Percentiles rank a stretch among this genome's conserved stretches.
Conservation (phyloP, 2,113 vertebrate species). For the Cryptotis parvus region DNA sequence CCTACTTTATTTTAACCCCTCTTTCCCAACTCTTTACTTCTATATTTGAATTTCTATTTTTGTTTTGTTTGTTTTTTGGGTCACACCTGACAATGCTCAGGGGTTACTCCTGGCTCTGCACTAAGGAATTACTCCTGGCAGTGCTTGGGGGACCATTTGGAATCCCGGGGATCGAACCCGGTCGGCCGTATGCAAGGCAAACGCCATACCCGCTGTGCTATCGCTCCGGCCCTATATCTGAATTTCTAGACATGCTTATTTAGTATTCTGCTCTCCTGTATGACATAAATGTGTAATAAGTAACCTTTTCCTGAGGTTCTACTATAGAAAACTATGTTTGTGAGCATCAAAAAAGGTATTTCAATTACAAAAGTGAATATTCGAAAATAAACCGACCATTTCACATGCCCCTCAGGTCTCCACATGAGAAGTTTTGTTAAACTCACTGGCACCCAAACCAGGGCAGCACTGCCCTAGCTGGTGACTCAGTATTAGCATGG, state of each 20-base stretch:
- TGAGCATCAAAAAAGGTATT: slow-evolving; percentile 39
- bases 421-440: slow-evolving; percentile 82
- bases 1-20: neutral
- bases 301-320: slow-evolving; percentile 34
- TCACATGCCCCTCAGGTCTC: slow-evolving; percentile 82
- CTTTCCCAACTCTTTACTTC: neutral
- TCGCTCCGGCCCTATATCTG: too few relatives aligned
- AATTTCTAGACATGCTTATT: neutral
- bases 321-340: slow-evolving; percentile 2
- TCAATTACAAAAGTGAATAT: neutral
- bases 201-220: too few relatives aligned
- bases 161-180: too few relatives aligned
- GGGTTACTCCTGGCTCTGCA: too few relatives aligned
- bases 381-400: slow-evolving; percentile 52
- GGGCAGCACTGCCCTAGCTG: slow-evolving; percentile 63
- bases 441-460: slow-evolving; percentile 82
- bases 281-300: slow-evolving; percentile 50
- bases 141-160: too few relatives aligned
- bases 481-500: slow-evolving; percentile 87
- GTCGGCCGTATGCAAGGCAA: neutral
- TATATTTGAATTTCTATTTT: slow-evolving; percentile 43
- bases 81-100: too few relatives aligned
- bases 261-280: neutral
- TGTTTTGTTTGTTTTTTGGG: too few relatives aligned
- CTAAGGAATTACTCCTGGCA: too few relatives aligned